Evolutionary conservation across 2,797 vertebrate genomes (phyloP).

Genomic region (Oryzias dopingdopingensis): DNA sequence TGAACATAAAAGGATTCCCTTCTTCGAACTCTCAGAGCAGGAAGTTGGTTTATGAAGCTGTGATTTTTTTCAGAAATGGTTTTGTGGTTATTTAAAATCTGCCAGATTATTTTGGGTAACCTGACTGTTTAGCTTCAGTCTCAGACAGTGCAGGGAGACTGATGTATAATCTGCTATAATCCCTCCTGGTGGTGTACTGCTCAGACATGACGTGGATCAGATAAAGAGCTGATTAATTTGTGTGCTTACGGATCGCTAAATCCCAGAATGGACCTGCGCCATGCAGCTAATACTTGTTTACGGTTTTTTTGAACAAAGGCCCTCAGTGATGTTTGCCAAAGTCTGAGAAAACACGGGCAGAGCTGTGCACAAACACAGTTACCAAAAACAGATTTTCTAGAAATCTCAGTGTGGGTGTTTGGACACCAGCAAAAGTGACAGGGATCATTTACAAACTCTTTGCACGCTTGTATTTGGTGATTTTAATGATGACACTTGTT

Average conservation of each 20-base stretch:
- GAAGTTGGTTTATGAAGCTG: not conserved
- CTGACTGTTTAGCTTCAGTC: constrained; percentile 19
- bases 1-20: not conserved
- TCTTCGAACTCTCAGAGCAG: too few relatives aligned
- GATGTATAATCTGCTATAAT: constrained; percentile 67
- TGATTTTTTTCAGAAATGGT: not conserved
- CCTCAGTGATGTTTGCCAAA: constrained; percentile 8
- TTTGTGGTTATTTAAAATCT: constrained; percentile 10
- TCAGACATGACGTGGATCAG: constrained; percentile 68
- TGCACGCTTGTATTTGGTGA: too few relatives aligned
- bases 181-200: constrained; percentile 56
- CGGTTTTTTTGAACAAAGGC: constrained; percentile 46
- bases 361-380: too few relatives aligned
- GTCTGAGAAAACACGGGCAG: too few relatives aligned
- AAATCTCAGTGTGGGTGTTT: too few relatives aligned
- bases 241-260: constrained; percentile 68
- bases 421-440: too few relatives aligned
- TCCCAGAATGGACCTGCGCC: constrained; percentile 34
- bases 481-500: too few relatives aligned
- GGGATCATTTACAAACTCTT: too few relatives aligned
- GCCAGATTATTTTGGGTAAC: constrained; percentile 17
- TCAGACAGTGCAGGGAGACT: constrained; percentile 16
- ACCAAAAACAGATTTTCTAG: too few relatives aligned
- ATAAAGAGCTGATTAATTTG: constrained; percentile 76
- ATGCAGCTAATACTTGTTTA: constrained; percentile 65